Evolutionary conservation across 2,888 invertebrate genomes (phyloP).

Genomic region (Platycheirus albimanus): DNA sequence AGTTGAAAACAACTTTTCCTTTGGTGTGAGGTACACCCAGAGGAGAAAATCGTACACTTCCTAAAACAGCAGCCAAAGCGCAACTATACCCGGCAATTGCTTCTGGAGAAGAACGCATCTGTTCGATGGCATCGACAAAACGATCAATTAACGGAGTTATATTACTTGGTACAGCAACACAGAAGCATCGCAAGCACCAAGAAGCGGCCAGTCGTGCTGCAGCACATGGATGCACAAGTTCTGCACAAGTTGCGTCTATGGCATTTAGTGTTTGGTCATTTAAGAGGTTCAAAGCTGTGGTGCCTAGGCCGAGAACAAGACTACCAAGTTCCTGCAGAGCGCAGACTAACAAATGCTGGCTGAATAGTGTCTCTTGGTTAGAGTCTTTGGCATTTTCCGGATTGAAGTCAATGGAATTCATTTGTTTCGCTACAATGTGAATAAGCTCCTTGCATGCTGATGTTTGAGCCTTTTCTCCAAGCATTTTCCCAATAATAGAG

Average conservation of each 20-base stretch:
- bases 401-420: conserved; percentile 96
- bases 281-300: conserved; percentile 95
- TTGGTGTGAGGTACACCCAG: conserved; percentile 98
- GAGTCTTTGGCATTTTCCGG: conserved; percentile 96
- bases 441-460: conserved; percentile 97
- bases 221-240: conserved; percentile 96
- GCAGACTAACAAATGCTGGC: conserved; percentile 95
- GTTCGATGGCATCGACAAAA: conserved; percentile 94
- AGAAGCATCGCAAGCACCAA: conserved; percentile 95
- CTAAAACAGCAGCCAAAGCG: conserved; percentile 96
- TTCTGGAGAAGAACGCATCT: conserved; percentile 93
- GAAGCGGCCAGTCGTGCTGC: conserved; percentile 97
- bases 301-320: conserved; percentile 95
- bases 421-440: conserved; percentile 95
- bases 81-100: conserved; percentile 95
- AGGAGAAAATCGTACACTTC: conserved; percentile 94
- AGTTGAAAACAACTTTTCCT: conserved; percentile 98
- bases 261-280: conserved; percentile 92
- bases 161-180: conserved; percentile 96
- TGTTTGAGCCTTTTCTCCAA: conserved; percentile 98
- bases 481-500: conserved; percentile 95
- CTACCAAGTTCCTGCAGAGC: conserved; percentile 96
- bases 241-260: conserved; percentile 85
- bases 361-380: conserved; percentile 94
- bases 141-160: conserved; percentile 96